A percentile compares a stretch with the other conserved stretches of the same genome.
phyloP scores from a whole-genome alignment of 2,888 invertebrate species.

The Parelbella ahira region DNA sequence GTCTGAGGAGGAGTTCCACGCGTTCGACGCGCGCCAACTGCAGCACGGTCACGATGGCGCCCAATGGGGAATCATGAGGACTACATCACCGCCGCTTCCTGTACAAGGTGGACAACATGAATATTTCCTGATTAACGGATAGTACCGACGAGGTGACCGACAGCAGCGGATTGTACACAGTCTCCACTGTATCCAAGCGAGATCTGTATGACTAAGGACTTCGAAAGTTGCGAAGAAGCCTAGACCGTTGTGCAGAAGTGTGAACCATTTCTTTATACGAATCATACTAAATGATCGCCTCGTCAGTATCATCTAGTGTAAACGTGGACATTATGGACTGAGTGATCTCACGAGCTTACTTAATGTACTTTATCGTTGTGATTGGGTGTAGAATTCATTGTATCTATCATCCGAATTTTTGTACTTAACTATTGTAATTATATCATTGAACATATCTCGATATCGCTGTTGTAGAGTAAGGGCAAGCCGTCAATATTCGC shows the following conservation, averaged over 20 bases:
- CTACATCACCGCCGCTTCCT: slow-evolving; percentile 63
- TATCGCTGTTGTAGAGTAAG: too few species aligned
- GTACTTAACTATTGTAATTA: slow-evolving; percentile 12
- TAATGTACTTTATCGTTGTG: slow-evolving; percentile 31
- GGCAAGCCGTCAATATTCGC: too few species aligned
- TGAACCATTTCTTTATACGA: neutral
- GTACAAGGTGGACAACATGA: slow-evolving; percentile 63
- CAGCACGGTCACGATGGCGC: slow-evolving; percentile 77
- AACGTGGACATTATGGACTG: slow-evolving; percentile 30
- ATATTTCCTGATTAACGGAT: slow-evolving; percentile 77
- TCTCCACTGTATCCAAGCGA: slow-evolving; percentile 62
- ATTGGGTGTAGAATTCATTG: slow-evolving; percentile 14
- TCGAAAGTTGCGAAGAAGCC: neutral
- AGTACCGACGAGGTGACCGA: slow-evolving; percentile 73
- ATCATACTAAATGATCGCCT: neutral
- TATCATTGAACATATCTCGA: slow-evolving; percentile 15
- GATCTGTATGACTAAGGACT: slow-evolving; percentile 41
- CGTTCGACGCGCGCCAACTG: slow-evolving; percentile 77
- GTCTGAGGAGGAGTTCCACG: slow-evolving; percentile 69
- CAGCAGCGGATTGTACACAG: slow-evolving; percentile 65
- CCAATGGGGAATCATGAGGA: slow-evolving; percentile 74
- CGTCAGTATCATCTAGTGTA: slow-evolving; percentile 7
- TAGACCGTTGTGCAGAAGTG: neutral
- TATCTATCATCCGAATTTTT: slow-evolving; percentile 10
- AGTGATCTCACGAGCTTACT: slow-evolving; percentile 56